Evolutionary conservation across 2,888 invertebrate species (phyloP).

Genomic region (Drosophila mettleri): DNA sequence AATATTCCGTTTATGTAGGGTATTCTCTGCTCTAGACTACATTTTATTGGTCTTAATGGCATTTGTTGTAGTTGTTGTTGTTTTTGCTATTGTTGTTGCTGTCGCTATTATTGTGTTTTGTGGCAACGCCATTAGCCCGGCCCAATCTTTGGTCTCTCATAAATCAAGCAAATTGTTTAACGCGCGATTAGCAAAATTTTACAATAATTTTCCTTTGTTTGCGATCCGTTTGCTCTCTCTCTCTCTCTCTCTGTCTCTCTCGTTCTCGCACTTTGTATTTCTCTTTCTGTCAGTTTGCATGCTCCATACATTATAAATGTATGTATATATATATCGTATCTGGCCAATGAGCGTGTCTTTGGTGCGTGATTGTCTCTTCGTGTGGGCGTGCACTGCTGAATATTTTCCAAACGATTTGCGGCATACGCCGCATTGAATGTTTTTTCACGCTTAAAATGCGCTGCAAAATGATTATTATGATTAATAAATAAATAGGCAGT

Average conservation of each 20-base stretch:
- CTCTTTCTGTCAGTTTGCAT: slow-evolving; percentile 14
- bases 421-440: slow-evolving; percentile 80
- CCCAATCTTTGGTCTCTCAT: slow-evolving; percentile 44
- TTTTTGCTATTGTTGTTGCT: slow-evolving; percentile 5
- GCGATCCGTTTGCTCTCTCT: slow-evolving; percentile 36
- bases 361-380: slow-evolving; percentile 42
- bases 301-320: slow-evolving; percentile 12
- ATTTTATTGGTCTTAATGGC: slow-evolving; percentile 11
- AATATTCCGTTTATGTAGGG: slow-evolving; percentile 1
- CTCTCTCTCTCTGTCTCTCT: background rate
- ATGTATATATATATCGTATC: slow-evolving; percentile 17
- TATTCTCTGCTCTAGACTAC: background rate
- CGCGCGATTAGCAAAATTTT: slow-evolving; percentile 80
- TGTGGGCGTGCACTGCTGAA: slow-evolving; percentile 51
- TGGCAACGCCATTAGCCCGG: slow-evolving; percentile 51
- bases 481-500: slow-evolving; percentile 75
- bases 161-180: slow-evolving; percentile 80
- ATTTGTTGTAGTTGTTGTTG: slow-evolving; percentile 1
- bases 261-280: background rate
- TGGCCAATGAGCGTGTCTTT: slow-evolving; percentile 39
- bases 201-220: slow-evolving; percentile 76
- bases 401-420: slow-evolving; percentile 78
- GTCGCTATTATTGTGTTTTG: slow-evolving; percentile 22
- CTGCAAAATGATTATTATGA: slow-evolving; percentile 80
- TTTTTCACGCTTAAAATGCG: slow-evolving; percentile 78